Percentiles rank a stretch among this genome's conserved stretches.
Conservation (phyloP, 1,140 invertebrate species). For the Lasioglossum albipes region DNA sequence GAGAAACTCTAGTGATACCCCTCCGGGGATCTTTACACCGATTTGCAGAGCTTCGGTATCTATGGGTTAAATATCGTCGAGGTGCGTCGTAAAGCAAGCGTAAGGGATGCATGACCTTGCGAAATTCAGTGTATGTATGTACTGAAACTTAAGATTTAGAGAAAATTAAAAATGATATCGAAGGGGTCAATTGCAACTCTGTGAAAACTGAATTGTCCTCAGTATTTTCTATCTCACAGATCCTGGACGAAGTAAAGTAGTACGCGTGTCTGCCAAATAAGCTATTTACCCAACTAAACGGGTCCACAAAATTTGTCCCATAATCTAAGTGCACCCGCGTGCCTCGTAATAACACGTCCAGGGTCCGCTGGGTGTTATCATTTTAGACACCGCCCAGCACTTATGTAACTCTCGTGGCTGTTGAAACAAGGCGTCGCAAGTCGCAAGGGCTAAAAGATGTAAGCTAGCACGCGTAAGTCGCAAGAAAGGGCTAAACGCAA, state of each 20-base stretch:
- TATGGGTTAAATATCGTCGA: no score
- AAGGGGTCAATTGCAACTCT: no score
- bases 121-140: no score
- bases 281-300: background rate
- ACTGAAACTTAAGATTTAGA: no score
- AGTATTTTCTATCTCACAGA: background rate
- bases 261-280: background rate
- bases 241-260: background rate
- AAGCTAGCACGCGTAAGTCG: conserved; percentile 41
- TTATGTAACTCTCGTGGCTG: background rate
- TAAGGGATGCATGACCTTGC: no score
- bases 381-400: background rate
- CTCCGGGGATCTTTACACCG: no score
- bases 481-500: conserved; percentile 19
- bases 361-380: background rate
- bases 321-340: background rate
- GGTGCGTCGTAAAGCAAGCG: no score
- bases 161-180: no score
- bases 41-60: no score
- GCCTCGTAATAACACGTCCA: background rate
- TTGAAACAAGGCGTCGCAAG: background rate
- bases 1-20: no score
- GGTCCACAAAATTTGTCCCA: background rate
- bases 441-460: background rate
- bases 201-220: no score